Conservation (phyloP, 1,140 invertebrate genomes). For the Drosophila carrolli region DNA sequence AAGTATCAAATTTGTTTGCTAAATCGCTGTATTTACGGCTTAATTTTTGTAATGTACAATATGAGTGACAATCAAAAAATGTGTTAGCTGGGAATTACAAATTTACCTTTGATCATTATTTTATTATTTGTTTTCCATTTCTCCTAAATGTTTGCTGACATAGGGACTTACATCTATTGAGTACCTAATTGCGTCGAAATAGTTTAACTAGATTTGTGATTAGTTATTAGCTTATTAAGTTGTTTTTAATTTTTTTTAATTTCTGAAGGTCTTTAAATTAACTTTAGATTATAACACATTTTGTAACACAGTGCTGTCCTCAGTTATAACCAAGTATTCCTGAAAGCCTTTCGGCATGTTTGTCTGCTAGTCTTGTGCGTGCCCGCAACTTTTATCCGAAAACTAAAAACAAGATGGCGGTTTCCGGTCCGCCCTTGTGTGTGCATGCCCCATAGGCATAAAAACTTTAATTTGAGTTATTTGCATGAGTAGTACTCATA, state of each 20-base stretch:
- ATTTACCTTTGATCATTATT: constrained; percentile 1
- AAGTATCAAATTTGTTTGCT: constrained; percentile 14
- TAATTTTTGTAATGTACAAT: neutral
- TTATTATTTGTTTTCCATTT: neutral
- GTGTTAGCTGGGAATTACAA: neutral
- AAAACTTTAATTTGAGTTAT: constrained; percentile 80
- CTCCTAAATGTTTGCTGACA: neutral
- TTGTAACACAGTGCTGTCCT: neutral
- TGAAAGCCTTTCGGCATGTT: constrained; percentile 24
- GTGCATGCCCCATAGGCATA: constrained; percentile 60
- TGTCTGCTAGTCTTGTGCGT: constrained; percentile 47
- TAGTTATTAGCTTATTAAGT: too few species aligned
- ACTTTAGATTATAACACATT: neutral
- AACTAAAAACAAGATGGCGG: constrained; percentile 74
- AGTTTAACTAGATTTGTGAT: too few species aligned
- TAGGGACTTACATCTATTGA: too few species aligned
- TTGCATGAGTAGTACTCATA: constrained; percentile 63
- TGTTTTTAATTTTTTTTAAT: too few species aligned
- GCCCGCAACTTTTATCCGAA: constrained; percentile 64
- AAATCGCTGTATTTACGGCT: constrained; percentile 13
- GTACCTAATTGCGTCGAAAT: too few species aligned
- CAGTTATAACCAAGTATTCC: constrained; percentile 14
- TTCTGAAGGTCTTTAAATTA: too few species aligned
- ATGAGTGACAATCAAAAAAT: neutral
- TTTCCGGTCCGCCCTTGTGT: constrained; percentile 26